phyloP scores from a whole-genome alignment of 2,888 invertebrate species.

The Mycalesis mineus region DNA sequence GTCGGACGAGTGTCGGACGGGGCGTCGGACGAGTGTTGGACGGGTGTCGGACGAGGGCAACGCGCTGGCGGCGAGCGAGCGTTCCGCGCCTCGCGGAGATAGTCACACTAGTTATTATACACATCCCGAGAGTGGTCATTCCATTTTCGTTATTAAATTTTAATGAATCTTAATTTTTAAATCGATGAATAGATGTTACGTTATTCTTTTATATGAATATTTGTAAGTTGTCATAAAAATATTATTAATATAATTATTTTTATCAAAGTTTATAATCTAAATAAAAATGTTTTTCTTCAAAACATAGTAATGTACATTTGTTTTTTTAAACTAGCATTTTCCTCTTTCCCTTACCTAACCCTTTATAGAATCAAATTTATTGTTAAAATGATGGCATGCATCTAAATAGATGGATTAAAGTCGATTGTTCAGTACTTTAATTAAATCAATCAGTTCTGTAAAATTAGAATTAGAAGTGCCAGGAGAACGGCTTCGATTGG shows the following conservation, averaged over 20 bases:
- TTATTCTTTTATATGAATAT: constrained; percentile 78
- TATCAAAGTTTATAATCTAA: constrained; percentile 80
- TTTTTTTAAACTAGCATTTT: constrained; percentile 5
- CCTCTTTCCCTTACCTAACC: too few species aligned
- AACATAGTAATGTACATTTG: constrained; percentile 54
- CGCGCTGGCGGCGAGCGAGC: constrained; percentile 25
- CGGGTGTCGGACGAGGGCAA: constrained; percentile 22
- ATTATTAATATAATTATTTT: constrained; percentile 80
- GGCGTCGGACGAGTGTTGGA: constrained; percentile 7
- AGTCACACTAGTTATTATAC: constrained; percentile 73
- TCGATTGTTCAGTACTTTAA: too few species aligned
- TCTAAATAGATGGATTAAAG: too few species aligned
- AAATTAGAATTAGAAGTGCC: too few species aligned
- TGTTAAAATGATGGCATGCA: too few species aligned
- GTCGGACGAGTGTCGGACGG: background rate
- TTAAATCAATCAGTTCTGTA: too few species aligned
- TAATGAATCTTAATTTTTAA: constrained; percentile 69
- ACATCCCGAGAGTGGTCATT: constrained; percentile 71
- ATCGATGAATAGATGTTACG: constrained; percentile 76
- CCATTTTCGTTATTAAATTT: constrained; percentile 72
- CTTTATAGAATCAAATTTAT: too few species aligned
- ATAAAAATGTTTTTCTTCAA: constrained; percentile 79
- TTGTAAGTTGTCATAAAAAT: constrained; percentile 79
- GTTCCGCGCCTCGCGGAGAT: constrained; percentile 43
- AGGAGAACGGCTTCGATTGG: too few species aligned